These are phyloP conservation scores for Chirona hameri DNA, from an alignment of 2,888 invertebrate genomes.

Conservation along the genomic window DNA sequence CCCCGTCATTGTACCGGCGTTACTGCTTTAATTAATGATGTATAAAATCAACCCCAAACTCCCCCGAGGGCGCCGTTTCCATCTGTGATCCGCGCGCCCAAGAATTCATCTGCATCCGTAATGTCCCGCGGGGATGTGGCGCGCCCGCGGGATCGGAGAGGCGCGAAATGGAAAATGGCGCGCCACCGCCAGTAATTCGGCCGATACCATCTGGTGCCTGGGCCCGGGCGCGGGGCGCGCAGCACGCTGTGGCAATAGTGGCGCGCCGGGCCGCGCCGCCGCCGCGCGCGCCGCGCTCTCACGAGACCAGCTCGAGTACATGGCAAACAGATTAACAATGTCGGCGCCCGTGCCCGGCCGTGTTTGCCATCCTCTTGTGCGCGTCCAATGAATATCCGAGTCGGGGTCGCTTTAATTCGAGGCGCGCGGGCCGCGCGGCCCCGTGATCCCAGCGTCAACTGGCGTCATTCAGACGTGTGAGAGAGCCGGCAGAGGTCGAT, in stretches of 20 bases:
- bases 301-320: not conserved
- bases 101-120: constrained; percentile 27
- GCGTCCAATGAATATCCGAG: constrained; percentile 23
- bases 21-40: constrained; percentile 27
- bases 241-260: not conserved
- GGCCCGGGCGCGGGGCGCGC: too few relatives aligned
- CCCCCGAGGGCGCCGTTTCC: constrained; percentile 23
- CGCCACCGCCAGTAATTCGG: not conserved
- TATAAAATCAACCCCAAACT: constrained; percentile 28
- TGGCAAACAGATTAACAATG: constrained; percentile 29
- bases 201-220: constrained; percentile 1
- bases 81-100: constrained; percentile 24
- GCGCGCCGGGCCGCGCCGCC: not conserved
- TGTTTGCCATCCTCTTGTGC: constrained; percentile 25
- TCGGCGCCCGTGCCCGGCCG: not conserved
- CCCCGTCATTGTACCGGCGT: constrained; percentile 1
- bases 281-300: not conserved
- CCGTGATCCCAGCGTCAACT: not conserved
- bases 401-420: not conserved
- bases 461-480: not conserved
- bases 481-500: not conserved
- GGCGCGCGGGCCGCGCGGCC: not conserved
- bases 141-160: constrained; percentile 4
- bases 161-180: constrained; percentile 29
- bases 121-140: not conserved